Evolutionary conservation across 2,113 vertebrate species (phyloP).

Genomic region (Murina feae): DNA sequence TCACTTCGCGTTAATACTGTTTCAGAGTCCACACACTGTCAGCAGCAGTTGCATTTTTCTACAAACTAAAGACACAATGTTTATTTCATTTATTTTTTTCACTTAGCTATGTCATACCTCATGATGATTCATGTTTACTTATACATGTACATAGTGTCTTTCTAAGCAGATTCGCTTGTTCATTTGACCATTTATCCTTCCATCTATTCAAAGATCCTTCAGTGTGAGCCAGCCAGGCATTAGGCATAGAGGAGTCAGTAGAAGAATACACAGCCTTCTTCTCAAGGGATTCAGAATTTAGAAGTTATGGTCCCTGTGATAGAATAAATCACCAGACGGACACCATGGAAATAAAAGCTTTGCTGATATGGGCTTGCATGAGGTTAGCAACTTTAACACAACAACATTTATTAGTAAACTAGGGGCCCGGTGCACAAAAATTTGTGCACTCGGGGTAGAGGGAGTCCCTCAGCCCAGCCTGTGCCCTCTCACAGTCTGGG

Average conservation of each 20-base stretch:
- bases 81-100: not conserved
- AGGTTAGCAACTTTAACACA: conserved; percentile 25
- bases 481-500: too few species aligned
- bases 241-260: not conserved
- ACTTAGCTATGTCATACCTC: not conserved
- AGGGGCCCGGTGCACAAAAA: too few species aligned
- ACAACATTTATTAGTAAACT: too few species aligned
- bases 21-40: not conserved
- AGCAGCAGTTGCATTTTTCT: not conserved
- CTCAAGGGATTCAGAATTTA: not conserved
- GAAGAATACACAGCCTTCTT: not conserved
- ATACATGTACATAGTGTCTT: not conserved
- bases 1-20: not conserved
- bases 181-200: not conserved
- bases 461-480: too few species aligned
- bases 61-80: not conserved
- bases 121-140: not conserved
- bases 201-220: not conserved
- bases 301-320: not conserved
- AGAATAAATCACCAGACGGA: not conserved
- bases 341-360: not conserved
- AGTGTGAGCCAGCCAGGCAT: not conserved
- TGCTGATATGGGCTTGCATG: not conserved
- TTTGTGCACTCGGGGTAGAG: too few species aligned
- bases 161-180: not conserved